Conservation (phyloP, 2,113 vertebrate species). For the Columba livia region DNA sequence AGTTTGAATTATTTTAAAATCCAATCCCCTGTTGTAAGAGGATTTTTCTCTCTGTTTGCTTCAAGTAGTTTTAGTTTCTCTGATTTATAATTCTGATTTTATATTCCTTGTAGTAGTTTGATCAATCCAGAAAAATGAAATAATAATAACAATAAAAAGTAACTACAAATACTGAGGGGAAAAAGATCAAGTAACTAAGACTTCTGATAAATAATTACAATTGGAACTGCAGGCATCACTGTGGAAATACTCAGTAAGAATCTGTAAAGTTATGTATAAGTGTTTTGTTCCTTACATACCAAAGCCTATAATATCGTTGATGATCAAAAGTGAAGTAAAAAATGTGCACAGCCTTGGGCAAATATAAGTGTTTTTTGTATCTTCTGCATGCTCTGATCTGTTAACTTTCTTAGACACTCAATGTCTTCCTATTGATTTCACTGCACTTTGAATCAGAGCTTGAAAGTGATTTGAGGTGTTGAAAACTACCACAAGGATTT, state of each 20-base stretch:
- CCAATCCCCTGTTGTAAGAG: not conserved
- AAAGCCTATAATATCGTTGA: rapidly evolving
- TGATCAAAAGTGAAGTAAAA: not conserved
- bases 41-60: not conserved
- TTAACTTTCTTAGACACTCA: not conserved
- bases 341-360: not conserved
- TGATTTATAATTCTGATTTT: not conserved
- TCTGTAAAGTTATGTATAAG: not conserved
- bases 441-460: not conserved
- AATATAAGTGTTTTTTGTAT: not conserved
- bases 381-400: not conserved
- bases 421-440: not conserved
- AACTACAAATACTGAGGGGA: not conserved
- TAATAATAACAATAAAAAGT: not conserved
- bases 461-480: not conserved
- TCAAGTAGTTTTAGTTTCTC: not conserved
- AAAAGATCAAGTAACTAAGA: not conserved
- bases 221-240: not conserved
- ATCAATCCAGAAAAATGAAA: not conserved
- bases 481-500: not conserved
- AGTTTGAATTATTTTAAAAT: not conserved
- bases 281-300: not conserved
- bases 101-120: not conserved
- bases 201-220: not conserved
- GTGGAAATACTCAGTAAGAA: not conserved